These are phyloP conservation scores for Taxidea taxus DNA, from an alignment of 2,113 vertebrate genomes.

Conservation along the genomic window DNA sequence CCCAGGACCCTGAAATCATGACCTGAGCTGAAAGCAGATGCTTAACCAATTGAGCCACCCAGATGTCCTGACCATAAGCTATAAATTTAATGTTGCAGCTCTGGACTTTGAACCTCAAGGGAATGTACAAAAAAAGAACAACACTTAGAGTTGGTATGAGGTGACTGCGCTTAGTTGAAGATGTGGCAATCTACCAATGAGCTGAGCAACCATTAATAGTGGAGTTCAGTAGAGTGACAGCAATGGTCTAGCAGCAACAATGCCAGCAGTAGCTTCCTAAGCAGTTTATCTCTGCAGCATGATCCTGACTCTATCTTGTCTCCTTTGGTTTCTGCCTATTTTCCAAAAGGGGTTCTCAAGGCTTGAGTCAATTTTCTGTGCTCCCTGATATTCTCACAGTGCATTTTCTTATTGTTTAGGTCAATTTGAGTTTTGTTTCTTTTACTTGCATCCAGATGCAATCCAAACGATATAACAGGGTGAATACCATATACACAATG, in stretches of 20 bases:
- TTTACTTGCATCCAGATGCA: not conserved
- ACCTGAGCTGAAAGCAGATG: too few relatives aligned
- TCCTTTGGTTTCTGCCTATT: not conserved
- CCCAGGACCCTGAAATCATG: too few relatives aligned
- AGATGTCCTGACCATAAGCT: too few relatives aligned
- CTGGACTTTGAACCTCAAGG: not conserved
- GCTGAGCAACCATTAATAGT: not conserved
- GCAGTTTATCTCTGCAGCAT: not conserved
- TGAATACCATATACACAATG: too few relatives aligned
- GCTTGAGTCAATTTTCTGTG: not conserved
- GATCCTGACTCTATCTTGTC: not conserved
- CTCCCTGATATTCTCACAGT: not conserved
- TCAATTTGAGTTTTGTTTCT: not conserved
- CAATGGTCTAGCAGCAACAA: not conserved
- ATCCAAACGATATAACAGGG: not conserved
- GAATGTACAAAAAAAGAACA: not conserved
- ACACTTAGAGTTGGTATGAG: not conserved
- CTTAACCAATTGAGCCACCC: too few relatives aligned
- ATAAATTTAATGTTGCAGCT: not conserved
- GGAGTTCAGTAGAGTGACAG: not conserved
- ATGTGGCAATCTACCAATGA: not conserved
- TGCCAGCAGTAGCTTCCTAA: not conserved
- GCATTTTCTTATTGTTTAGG: not conserved
- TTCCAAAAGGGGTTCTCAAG: not conserved
- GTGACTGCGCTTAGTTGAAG: not conserved